These are phyloP conservation scores for Pseudoatta argentina DNA, from an alignment of 1,140 invertebrate genomes.

Conservation along the genomic window DNA sequence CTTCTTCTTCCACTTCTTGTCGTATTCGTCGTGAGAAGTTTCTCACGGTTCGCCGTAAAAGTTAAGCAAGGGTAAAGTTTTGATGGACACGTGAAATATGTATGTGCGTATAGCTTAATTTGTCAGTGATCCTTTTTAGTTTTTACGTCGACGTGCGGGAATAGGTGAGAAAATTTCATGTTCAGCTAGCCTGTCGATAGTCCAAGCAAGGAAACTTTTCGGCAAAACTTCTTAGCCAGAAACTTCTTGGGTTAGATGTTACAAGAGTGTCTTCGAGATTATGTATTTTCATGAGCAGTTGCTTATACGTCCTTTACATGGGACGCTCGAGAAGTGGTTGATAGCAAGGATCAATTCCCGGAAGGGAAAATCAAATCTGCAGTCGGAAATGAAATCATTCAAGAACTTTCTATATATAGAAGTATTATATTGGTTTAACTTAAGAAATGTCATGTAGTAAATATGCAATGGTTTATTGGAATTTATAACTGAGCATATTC, in stretches of 20 bases:
- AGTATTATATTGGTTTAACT: not conserved
- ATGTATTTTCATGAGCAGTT: conserved; percentile 59
- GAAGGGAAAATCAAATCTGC: conserved; percentile 14
- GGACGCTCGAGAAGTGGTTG: not conserved
- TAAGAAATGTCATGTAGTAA: not conserved
- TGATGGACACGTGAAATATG: conserved; percentile 39
- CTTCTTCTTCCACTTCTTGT: not conserved
- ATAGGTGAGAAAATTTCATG: conserved; percentile 42
- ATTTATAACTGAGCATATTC: not conserved
- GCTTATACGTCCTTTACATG: conserved; percentile 1
- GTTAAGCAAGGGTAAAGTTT: conserved; percentile 25
- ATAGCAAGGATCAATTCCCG: not conserved
- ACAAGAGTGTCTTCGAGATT: conserved; percentile 43
- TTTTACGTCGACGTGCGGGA: no score
- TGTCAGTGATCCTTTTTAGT: conserved; percentile 18
- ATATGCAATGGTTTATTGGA: not conserved
- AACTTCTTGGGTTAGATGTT: conserved; percentile 44
- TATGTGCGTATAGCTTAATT: conserved; percentile 25
- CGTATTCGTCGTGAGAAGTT: not conserved
- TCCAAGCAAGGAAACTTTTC: not conserved
- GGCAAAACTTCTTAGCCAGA: conserved; percentile 21
- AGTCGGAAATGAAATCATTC: not conserved
- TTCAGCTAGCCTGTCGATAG: conserved; percentile 11
- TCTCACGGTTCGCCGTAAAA: conserved; percentile 2
- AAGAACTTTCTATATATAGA: not conserved